Evolutionary conservation across 2,888 invertebrate species (phyloP), one percentile per base, ranked within the genome.

Genomic region (Harmothoe impar): DNA sequence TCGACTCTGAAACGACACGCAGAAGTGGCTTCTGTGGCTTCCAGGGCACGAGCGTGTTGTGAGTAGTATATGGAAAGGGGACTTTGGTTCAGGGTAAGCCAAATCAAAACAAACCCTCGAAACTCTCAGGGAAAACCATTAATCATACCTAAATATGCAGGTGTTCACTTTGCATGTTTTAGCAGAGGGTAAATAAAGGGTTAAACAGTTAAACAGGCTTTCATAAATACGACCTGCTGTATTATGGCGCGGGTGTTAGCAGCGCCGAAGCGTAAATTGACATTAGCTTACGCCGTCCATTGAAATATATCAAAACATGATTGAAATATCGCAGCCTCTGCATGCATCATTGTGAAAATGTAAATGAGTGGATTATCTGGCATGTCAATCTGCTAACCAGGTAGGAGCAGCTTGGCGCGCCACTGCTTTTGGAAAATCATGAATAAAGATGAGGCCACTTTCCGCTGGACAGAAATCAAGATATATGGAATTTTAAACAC

Each of bases 401-500:
- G 86, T 86, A 86, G 54, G 86, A 29, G 12, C 51, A 43, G 84
- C 43, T 17, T 29, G 52, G 33, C 84, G 52, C 12, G 84, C 62
- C 23, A 62, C 62, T n/a, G 62, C 62, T 62, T 54, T 86, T 31
- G 43, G 20, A 12, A 54, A 31, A 3, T 54, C 54, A 54, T 86
- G 86, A 86, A 86, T 86, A 86, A 86, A 86, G 29, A 86, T 86
- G 86, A 86, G 54, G 86, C 86, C 86, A 86, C 86, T 86, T 54
- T 54, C 31, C 43, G 52, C 52, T 31, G 52, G 56, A 56, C 54
- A 86, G 86, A 86, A 86, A 86, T 86, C 86, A 86, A 86, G 86
- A 86, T 86, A 86, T 86, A 86, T 86, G 52, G 86, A 86, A 86
- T 86, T 86, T 86, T 86, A 86, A 86, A 86, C 86, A 86, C 86